phyloP scores from a whole-genome alignment of 2,797 vertebrate species.

The Sorex maritimensis region DNA sequence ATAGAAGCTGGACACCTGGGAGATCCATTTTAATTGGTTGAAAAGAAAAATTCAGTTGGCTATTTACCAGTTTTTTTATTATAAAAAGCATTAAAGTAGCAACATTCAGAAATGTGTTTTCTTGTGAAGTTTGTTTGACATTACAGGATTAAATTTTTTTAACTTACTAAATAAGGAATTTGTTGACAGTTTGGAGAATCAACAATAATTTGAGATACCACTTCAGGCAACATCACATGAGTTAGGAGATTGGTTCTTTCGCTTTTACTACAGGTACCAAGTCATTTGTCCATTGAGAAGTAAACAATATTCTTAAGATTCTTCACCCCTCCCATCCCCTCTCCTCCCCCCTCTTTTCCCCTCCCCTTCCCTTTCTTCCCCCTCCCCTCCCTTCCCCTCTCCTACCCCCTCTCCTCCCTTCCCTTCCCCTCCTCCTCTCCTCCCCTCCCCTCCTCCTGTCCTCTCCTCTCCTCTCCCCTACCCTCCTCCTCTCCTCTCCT shows the following conservation, averaged over 20 bases:
- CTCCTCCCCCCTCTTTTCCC: fast-evolving
- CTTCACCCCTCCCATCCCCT: not conserved
- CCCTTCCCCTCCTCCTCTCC: no score
- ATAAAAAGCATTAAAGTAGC: not conserved
- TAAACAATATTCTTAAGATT: constrained; percentile 21
- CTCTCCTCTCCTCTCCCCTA: no score
- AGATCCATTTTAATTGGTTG: not conserved
- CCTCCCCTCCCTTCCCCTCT: no score
- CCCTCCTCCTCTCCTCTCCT: no score
- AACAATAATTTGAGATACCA: not conserved
- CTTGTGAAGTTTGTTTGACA: not conserved
- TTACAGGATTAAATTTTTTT: not conserved
- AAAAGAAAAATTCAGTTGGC: not conserved
- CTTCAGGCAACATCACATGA: not conserved
- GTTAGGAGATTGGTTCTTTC: not conserved
- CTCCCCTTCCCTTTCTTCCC: no score
- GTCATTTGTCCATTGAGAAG: not conserved
- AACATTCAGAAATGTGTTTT: not conserved
- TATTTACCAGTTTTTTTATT: constrained; percentile 1
- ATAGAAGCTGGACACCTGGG: not conserved
- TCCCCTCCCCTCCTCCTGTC: no score
- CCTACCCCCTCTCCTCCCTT: no score
- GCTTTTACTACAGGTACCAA: not conserved
- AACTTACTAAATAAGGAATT: not conserved
- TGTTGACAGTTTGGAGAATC: not conserved